Evolutionary conservation across 2,797 vertebrate species (phyloP).

Genomic region (Oreonectes daqikongensis): DNA sequence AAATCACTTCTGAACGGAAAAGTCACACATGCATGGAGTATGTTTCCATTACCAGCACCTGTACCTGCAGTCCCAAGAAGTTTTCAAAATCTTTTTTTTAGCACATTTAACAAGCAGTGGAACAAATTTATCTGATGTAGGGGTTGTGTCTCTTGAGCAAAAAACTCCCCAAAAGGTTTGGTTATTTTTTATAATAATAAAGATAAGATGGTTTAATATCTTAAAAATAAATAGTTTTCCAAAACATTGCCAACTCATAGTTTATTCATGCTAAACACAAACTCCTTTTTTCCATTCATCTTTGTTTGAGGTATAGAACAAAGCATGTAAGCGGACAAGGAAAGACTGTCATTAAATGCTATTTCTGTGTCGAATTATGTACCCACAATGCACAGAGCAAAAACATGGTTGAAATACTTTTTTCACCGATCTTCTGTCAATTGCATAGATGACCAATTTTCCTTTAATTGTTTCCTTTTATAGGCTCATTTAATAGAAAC

Average conservation of each 20-base stretch:
- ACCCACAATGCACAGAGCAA: background rate
- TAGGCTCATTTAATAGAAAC: background rate
- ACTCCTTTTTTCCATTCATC: background rate
- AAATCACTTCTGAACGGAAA: background rate
- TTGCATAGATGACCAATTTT: background rate
- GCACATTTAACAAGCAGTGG: background rate
- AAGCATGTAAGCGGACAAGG: background rate
- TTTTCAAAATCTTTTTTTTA: background rate
- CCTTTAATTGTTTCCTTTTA: background rate
- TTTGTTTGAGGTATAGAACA: background rate
- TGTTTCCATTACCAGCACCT: background rate
- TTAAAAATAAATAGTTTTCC: no score
- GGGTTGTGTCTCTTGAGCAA: background rate
- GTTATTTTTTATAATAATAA: background rate
- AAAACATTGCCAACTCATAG: no score
- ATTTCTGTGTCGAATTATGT: background rate
- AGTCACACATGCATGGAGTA: background rate
- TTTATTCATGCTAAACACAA: no score
- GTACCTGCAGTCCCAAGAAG: background rate
- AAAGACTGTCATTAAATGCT: conserved; percentile 4
- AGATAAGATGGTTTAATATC: no score
- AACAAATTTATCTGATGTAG: background rate
- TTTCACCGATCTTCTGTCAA: no score
- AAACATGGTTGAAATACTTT: no score
- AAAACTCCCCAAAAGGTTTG: background rate